These are phyloP conservation scores for Oryzias dopingdopingensis DNA, from an alignment of 2,797 vertebrate genomes.

Conservation along the genomic window DNA sequence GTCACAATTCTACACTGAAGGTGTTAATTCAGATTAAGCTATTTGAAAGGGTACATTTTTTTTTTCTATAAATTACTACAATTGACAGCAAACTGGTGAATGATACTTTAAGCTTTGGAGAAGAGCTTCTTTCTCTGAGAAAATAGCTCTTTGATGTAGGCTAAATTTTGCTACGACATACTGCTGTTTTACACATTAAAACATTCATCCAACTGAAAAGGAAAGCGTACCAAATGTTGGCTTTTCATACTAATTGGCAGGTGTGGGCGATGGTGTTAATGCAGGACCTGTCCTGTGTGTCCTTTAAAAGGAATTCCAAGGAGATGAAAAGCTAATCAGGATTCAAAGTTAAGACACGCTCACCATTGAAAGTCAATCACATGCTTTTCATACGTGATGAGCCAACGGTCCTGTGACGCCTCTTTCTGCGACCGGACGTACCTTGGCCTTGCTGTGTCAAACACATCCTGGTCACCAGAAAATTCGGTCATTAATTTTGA, in stretches of 20 bases:
- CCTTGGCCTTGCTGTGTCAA: slow-evolving; percentile 25
- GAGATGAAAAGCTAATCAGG: slow-evolving; percentile 13
- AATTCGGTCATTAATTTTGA: slow-evolving; percentile 59
- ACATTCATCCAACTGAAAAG: not conserved
- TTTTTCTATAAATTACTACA: no score
- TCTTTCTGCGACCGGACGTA: slow-evolving; percentile 40
- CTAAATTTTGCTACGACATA: no score
- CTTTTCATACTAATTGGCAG: not conserved
- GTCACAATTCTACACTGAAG: no score
- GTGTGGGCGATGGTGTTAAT: not conserved
- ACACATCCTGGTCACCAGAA: slow-evolving; percentile 48
- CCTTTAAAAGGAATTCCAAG: slow-evolving; percentile 12
- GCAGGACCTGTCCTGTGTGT: not conserved
- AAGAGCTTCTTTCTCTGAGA: no score
- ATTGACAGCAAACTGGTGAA: no score
- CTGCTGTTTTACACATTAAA: no score
- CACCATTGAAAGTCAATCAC: slow-evolving; percentile 20
- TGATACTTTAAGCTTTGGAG: no score
- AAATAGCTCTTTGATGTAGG: no score
- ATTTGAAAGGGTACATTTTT: no score
- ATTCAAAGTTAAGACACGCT: slow-evolving; percentile 15
- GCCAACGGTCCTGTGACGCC: slow-evolving; percentile 11
- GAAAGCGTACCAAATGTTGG: not conserved
- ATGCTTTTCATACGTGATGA: not conserved
- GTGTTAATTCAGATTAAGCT: no score